phyloP scores from a whole-genome alignment of 2,113 vertebrate genomes.

The Papio anubis region DNA sequence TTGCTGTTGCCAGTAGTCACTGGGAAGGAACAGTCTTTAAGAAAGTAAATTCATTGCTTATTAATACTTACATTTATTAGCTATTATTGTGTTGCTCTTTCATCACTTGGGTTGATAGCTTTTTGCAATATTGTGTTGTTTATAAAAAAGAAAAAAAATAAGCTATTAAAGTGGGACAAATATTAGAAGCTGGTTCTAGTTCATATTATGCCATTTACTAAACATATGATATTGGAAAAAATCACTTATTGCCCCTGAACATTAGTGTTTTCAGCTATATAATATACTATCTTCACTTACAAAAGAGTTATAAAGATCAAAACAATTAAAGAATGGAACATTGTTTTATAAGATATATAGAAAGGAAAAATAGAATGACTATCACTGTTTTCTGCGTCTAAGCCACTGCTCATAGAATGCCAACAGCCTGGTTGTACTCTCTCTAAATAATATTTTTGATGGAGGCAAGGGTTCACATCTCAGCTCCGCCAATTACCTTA shows the following conservation, averaged over 20 bases:
- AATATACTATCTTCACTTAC: not conserved
- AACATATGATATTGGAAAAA: not conserved
- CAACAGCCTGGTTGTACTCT: not conserved
- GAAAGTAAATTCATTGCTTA: not conserved
- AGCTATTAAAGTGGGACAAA: not conserved
- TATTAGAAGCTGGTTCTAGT: not conserved
- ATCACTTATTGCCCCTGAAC: not conserved
- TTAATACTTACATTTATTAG: not conserved
- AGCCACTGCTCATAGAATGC: not conserved
- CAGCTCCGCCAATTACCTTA: not conserved
- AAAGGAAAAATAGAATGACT: not conserved
- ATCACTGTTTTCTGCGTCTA: not conserved
- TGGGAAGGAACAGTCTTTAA: not conserved
- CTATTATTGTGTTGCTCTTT: not conserved
- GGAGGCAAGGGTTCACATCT: not conserved
- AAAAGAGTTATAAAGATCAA: not conserved
- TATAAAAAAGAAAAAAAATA: not conserved
- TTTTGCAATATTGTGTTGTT: not conserved
- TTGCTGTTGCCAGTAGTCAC: not conserved
- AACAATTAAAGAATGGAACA: not conserved
- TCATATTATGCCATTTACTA: not conserved
- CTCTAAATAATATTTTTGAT: not conserved
- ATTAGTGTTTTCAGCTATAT: not conserved
- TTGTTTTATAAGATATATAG: not conserved
- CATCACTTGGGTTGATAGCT: not conserved